Percentiles rank a stretch among this genome's conserved stretches.
These are phyloP conservation scores for Drosophila stalkeri DNA, from an alignment of 2,888 invertebrate genomes.

Conservation along the genomic window DNA sequence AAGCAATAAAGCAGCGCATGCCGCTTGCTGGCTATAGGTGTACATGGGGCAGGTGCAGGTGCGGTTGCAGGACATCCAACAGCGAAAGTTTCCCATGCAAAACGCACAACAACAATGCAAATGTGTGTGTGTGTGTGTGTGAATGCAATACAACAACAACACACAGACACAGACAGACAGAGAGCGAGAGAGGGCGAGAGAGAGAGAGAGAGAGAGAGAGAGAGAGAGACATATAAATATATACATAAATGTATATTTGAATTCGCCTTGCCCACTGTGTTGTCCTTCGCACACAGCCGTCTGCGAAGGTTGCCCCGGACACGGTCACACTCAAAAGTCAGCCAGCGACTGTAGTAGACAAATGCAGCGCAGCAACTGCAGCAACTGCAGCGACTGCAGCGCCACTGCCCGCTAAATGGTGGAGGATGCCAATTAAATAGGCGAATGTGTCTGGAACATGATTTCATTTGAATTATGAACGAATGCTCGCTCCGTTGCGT, in stretches of 20 bases:
- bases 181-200: background rate
- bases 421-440: constrained; percentile 18
- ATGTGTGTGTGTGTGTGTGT: constrained; percentile 5
- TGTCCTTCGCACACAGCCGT: constrained; percentile 65
- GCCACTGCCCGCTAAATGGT: constrained; percentile 1
- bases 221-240: background rate
- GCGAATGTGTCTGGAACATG: constrained; percentile 42
- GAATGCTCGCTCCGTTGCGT: constrained; percentile 17
- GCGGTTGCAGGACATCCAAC: constrained; percentile 33
- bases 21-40: constrained; percentile 30
- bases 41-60: constrained; percentile 4
- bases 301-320: constrained; percentile 67
- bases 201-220: background rate
- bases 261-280: constrained; percentile 33
- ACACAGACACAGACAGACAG: background rate
- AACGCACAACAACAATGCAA: constrained; percentile 21
- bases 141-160: background rate
- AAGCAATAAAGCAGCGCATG: constrained; percentile 35
- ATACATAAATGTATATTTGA: background rate
- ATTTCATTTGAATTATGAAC: constrained; percentile 37
- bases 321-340: constrained; percentile 52
- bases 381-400: constrained; percentile 1
- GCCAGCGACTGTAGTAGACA: background rate
- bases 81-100: constrained; percentile 54
- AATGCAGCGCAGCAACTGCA: constrained; percentile 4